Base-by-base conservation (phyloP, 1,140 invertebrate genomes). In the Phenacoccus solenopsis region DNA sequence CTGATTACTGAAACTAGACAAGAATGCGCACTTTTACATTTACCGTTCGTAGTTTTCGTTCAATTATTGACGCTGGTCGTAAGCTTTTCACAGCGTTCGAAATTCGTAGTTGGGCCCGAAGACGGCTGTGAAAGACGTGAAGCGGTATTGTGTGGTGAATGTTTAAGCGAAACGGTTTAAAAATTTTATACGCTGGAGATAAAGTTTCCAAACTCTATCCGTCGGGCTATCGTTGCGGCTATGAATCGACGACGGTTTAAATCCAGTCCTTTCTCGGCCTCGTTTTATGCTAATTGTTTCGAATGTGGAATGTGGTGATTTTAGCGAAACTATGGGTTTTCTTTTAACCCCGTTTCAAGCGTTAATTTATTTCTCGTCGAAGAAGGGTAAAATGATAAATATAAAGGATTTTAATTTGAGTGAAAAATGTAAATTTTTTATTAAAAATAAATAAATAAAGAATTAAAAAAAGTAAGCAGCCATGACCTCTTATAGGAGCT, bases 1-100 rank as follows among this genome's bases (percentile, higher is more conserved):
- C 38, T 49, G 38, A 49, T 49, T 49, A 49, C 38, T 49, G 38
- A 49, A 49, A 49, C 38, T 49, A 49, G 38, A 49, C 38, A 49
- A 49, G 38, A 49, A 49, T 49, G 38, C 38, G 20, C 38, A 49
- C 38, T 49, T 49, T 49, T 49, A 49, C 38, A n/a, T 49, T 49
- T 49, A 49, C 38, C 3, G 5, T 49, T 49, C 16, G 38, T 49
- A 49, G 38, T 49, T 49, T 16, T 16, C 38, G 38, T 49, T 49
- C 38, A 49, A 49, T 49, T 49, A 49, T 49, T 49, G 38, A 49
- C 38, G 38, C 5, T 49, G 38, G 38, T 49, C 38, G 38, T 49
- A n/a, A n/a, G 38, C 38, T 49, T 49, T 49, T 7, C 30, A 7
- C 13, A 49, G n/a, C 38, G 38, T n/a, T 49, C 20, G 20, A 49